phyloP scores from a whole-genome alignment of 1,140 invertebrate species.

The Drosophila tristis region DNA sequence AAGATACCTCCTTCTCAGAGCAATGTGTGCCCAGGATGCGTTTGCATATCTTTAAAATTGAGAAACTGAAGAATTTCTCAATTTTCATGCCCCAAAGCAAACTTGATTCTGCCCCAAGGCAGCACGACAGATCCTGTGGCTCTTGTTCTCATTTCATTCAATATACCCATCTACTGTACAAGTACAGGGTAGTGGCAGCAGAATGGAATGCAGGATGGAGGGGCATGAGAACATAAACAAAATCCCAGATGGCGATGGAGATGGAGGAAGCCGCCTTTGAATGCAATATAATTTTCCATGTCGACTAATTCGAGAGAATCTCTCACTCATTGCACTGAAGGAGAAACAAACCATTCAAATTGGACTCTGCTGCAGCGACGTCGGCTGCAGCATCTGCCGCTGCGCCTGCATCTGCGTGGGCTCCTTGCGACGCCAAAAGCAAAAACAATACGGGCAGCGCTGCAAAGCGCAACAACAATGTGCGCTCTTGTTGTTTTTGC shows the following conservation, averaged over 20 bases:
- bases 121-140: no score
- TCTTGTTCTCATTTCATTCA: no score
- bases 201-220: background rate
- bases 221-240: conserved; percentile 50
- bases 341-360: conserved; percentile 62
- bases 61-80: no score
- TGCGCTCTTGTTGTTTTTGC: conserved; percentile 40
- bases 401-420: conserved; percentile 17
- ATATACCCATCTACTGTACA: background rate
- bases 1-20: no score
- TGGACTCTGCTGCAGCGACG: conserved; percentile 32
- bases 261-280: conserved; percentile 12
- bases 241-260: conserved; percentile 11
- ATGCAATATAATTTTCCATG: conserved; percentile 53
- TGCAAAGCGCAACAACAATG: conserved; percentile 38
- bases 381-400: conserved; percentile 20
- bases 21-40: no score
- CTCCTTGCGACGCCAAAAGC: conserved; percentile 59
- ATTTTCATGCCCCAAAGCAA: no score
- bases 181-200: background rate
- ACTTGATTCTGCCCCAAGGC: no score
- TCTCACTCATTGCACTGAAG: conserved; percentile 40
- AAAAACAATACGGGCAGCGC: conserved; percentile 46
- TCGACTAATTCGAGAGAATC: conserved; percentile 58
- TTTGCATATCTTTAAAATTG: no score